Conservation (phyloP, 2,113 vertebrate species). For the Chloebia gouldiae region DNA sequence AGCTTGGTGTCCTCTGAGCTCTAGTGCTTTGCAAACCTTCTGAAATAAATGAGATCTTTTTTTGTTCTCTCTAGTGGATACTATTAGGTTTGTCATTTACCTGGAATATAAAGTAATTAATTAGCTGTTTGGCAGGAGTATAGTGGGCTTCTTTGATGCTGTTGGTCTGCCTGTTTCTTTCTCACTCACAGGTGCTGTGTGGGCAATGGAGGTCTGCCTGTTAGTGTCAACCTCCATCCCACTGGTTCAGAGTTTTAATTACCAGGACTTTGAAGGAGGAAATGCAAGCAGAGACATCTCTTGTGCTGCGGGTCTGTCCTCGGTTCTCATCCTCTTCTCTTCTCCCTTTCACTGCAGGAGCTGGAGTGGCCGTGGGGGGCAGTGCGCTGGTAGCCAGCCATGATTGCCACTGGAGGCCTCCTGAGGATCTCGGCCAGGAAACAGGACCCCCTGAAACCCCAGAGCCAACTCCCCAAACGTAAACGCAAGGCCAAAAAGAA, state of each 20-base stretch:
- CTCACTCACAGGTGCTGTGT: background rate
- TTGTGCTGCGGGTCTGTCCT: background rate
- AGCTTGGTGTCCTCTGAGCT: background rate
- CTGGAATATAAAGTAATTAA: background rate
- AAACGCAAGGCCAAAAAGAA: conserved; percentile 89
- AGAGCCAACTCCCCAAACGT: conserved; percentile 79
- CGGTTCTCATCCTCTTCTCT: conserved; percentile 27
- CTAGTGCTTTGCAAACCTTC: background rate
- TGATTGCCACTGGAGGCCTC: conserved; percentile 97
- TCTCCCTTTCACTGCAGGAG: conserved; percentile 66
- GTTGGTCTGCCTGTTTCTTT: background rate
- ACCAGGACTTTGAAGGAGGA: background rate
- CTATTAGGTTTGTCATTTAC: background rate
- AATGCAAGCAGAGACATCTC: background rate
- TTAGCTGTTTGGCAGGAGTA: background rate
- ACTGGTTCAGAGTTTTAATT: background rate
- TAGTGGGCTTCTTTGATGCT: background rate
- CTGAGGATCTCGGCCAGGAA: conserved; percentile 91
- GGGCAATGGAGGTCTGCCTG: background rate
- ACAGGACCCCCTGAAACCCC: conserved; percentile 87
- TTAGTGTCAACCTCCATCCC: background rate
- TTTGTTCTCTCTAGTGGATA: background rate
- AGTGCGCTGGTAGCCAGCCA: conserved; percentile 69
- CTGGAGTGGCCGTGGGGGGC: conserved; percentile 35
- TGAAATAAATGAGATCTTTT: background rate